Conservation (phyloP, 2,113 vertebrate genomes). For the Climacteris rufus region DNA sequence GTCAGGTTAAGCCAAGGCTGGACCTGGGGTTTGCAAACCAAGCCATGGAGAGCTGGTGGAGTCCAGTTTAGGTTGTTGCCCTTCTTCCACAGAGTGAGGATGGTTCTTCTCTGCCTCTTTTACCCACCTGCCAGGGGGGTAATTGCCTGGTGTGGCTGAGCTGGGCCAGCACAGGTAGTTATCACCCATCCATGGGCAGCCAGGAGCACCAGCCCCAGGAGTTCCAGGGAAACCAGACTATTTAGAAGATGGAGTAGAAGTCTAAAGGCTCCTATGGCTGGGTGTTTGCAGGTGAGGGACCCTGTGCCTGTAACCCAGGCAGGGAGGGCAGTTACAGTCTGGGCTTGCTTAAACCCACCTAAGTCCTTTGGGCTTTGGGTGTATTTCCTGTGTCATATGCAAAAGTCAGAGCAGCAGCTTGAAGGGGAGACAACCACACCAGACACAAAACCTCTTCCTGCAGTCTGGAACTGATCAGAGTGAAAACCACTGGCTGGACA, state of each 20-base stretch:
- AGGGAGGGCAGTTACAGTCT: neutral
- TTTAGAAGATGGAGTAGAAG: neutral
- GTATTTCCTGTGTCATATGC: neutral
- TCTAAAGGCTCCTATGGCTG: fast-evolving
- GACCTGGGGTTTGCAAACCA: too few species aligned
- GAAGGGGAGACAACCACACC: neutral
- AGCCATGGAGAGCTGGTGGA: fast-evolving
- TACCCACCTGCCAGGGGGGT: neutral
- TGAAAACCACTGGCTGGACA: neutral
- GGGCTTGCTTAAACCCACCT: neutral
- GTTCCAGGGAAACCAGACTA: neutral
- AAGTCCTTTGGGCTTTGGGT: neutral
- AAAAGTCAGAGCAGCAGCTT: neutral
- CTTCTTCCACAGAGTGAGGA: fast-evolving
- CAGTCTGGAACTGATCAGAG: neutral
- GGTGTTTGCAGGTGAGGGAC: neutral
- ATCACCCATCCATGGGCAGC: neutral
- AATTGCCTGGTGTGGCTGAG: fast-evolving
- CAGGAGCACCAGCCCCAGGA: neutral
- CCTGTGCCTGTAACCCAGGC: fast-evolving
- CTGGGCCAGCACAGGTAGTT: neutral
- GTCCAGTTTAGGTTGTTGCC: fast-evolving
- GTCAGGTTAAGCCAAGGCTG: neutral
- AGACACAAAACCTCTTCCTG: neutral
- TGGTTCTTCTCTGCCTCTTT: neutral